Conservation (phyloP, 2,113 vertebrate genomes). For the Brienomyrus brachyistius region DNA sequence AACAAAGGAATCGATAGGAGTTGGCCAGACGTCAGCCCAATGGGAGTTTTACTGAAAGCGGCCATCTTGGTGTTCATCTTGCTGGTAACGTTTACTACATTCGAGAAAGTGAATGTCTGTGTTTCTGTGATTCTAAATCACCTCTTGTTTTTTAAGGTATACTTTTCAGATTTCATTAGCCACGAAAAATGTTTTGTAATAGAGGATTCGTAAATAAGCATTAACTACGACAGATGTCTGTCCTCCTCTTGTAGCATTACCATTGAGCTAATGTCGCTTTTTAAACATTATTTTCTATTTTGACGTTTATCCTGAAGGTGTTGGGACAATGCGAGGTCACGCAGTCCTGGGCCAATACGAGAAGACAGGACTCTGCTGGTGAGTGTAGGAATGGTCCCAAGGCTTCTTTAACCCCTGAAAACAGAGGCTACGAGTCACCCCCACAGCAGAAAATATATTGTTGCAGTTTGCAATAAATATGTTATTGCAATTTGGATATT, state of each 20-base stretch:
- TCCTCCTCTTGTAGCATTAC: background rate
- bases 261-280: background rate
- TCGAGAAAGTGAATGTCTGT: background rate
- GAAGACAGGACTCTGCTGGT: conserved; percentile 36
- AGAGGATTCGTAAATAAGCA: background rate
- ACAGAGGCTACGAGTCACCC: background rate
- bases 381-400: conserved; percentile 33
- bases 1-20: background rate
- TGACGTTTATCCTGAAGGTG: conserved; percentile 34
- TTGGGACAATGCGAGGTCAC: conserved; percentile 46
- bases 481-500: background rate
- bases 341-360: conserved; percentile 32
- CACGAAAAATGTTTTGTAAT: background rate
- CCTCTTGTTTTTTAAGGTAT: background rate
- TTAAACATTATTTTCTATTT: background rate
- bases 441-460: background rate
- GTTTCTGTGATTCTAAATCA: background rate
- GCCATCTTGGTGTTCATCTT: conserved; percentile 40
- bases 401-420: background rate
- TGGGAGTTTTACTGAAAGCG: conserved; percentile 26
- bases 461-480: no score
- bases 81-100: conserved; percentile 40
- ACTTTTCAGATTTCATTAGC: background rate
- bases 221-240: background rate
- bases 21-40: conserved; percentile 38